These are phyloP conservation scores for Iphiclides podalirius DNA, from an alignment of 2,888 invertebrate genomes.

Conservation along the genomic window DNA sequence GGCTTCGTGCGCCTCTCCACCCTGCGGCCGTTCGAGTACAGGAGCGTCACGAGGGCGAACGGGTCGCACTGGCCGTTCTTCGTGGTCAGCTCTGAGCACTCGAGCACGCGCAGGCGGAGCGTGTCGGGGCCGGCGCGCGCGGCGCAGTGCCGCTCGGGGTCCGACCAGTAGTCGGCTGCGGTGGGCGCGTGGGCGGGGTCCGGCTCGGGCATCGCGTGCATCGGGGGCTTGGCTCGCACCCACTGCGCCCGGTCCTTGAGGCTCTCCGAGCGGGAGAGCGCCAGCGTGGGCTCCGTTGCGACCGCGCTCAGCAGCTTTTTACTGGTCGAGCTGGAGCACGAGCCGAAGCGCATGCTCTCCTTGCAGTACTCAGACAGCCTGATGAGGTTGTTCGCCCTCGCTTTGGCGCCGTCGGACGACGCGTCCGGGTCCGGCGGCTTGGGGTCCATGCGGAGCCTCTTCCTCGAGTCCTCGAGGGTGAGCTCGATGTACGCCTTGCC, in stretches of 20 bases:
- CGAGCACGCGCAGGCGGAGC: constrained; percentile 84
- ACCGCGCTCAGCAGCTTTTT: constrained; percentile 66
- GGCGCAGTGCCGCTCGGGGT: constrained; percentile 71
- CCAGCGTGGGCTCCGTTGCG: constrained; percentile 62
- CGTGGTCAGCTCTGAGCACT: constrained; percentile 92
- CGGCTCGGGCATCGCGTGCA: constrained; percentile 67
- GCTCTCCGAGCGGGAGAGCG: constrained; percentile 72
- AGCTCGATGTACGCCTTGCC: constrained; percentile 93
- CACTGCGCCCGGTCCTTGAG: constrained; percentile 69
- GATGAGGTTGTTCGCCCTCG: constrained; percentile 65
- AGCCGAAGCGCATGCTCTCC: constrained; percentile 72
- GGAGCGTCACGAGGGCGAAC: constrained; percentile 89
- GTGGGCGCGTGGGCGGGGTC: constrained; percentile 65
- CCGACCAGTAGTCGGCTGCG: constrained; percentile 76
- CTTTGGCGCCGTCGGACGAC: constrained; percentile 50
- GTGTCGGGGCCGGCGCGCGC: constrained; percentile 71
- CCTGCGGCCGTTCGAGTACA: constrained; percentile 89
- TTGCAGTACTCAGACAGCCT: constrained; percentile 72
- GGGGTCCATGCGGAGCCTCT: constrained; percentile 73
- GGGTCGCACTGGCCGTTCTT: constrained; percentile 96
- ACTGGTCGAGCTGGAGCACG: constrained; percentile 71
- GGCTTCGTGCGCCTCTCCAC: constrained; percentile 90
- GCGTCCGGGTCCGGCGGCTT: constrained; percentile 70
- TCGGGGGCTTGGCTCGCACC: constrained; percentile 63
- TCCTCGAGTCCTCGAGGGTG: constrained; percentile 82